A percentile compares a stretch with the other conserved stretches of the same genome.
phyloP scores from a whole-genome alignment of 2,797 vertebrate genomes.

The Eutrigla gurnardus region DNA sequence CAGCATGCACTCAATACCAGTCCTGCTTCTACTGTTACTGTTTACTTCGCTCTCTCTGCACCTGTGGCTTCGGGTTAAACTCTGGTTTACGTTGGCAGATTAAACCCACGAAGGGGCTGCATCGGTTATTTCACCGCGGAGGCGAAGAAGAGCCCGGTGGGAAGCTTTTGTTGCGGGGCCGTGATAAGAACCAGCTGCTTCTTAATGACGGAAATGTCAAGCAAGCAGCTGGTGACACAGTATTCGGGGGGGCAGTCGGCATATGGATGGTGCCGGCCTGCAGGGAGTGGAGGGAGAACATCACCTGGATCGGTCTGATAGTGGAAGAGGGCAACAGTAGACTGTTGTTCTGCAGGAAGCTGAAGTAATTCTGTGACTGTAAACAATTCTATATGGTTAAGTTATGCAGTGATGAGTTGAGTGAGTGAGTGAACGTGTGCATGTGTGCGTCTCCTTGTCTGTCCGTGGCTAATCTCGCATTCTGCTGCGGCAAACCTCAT shows the following conservation, averaged over 20 bases:
- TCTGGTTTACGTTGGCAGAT: slow-evolving; percentile 50
- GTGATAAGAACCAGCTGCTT: slow-evolving; percentile 60
- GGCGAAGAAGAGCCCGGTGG: slow-evolving; percentile 19
- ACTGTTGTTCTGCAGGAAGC: slow-evolving; percentile 24
- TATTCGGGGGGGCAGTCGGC: slow-evolving; percentile 30
- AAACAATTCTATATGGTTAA: background rate
- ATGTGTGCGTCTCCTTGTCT: background rate
- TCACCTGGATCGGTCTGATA: slow-evolving; percentile 21
- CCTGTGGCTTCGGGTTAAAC: slow-evolving; percentile 40
- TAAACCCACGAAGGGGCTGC: slow-evolving; percentile 22
- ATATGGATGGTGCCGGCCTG: slow-evolving; percentile 13
- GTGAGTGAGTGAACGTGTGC: background rate
- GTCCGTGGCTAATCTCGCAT: background rate
- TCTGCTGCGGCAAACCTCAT: too few relatives aligned
- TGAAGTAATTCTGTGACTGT: slow-evolving; percentile 6
- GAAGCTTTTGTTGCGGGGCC: slow-evolving; percentile 29
- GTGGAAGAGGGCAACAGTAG: slow-evolving; percentile 12
- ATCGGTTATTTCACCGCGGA: slow-evolving; percentile 49
- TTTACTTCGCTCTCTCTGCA: slow-evolving; percentile 21
- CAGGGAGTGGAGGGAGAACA: slow-evolving; percentile 6
- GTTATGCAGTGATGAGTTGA: background rate
- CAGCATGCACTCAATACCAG: slow-evolving; percentile 20
- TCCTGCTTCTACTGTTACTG: slow-evolving; percentile 21
- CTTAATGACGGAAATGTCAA: slow-evolving; percentile 57
- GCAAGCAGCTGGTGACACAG: slow-evolving; percentile 52